These are phyloP conservation scores for Deladenus siricidicola DNA, from an alignment of 2,888 invertebrate species.

Conservation along the genomic window DNA sequence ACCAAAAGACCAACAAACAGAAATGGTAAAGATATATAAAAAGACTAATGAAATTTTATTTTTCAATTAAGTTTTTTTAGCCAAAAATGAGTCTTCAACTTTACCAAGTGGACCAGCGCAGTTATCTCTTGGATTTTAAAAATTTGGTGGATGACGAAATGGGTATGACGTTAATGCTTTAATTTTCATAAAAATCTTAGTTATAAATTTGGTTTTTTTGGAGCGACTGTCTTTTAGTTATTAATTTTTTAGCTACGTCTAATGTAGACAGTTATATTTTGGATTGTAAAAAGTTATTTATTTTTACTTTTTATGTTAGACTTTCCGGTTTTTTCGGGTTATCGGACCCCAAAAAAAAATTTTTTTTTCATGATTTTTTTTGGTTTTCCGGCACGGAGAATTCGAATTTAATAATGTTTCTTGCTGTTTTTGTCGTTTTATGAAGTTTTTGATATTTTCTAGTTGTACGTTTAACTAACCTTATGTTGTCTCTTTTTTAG, in stretches of 20 bases:
- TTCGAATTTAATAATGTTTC: no score
- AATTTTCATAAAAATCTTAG: neutral
- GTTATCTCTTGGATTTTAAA: constrained; percentile 93
- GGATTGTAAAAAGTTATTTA: no score
- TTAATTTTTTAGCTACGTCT: constrained; percentile 12
- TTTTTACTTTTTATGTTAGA: no score
- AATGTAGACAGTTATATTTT: no score
- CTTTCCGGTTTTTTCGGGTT: no score
- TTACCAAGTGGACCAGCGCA: constrained; percentile 93
- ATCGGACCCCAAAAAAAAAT: no score
- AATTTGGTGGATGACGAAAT: constrained; percentile 61
- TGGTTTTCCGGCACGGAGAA: no score
- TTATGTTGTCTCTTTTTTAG: no score
- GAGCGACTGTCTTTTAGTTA: neutral
- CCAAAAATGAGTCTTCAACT: constrained; percentile 92
- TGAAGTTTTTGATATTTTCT: no score
- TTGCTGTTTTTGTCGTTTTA: no score
- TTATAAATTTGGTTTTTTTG: neutral
- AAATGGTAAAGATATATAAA: constrained; percentile 29
- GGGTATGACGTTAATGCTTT: constrained; percentile 9
- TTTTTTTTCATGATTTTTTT: no score
- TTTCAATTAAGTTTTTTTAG: constrained; percentile 39
- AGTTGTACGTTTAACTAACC: no score
- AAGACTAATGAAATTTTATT: constrained; percentile 4
- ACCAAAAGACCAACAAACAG: constrained; percentile 58